Percentiles rank a stretch among this genome's conserved stretches.
Conservation (phyloP, 2,888 invertebrate genomes). For the Lithophane ornitopus region DNA sequence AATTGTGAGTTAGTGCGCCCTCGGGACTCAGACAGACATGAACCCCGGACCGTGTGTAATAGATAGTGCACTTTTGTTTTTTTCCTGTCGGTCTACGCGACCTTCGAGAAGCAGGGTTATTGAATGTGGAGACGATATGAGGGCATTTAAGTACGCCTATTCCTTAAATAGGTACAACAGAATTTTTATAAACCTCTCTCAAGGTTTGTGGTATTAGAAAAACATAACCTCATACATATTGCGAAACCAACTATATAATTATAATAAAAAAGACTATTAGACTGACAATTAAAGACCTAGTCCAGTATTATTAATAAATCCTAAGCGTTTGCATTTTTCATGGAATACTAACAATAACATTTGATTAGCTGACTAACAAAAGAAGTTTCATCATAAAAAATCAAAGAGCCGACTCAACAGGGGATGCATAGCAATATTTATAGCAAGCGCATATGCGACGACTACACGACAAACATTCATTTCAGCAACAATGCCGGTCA, state of each 20-base stretch:
- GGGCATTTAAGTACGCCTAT: background rate
- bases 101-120: conserved; percentile 20
- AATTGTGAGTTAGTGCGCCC: conserved; percentile 88
- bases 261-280: background rate
- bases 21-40: conserved; percentile 69
- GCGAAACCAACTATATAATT: background rate
- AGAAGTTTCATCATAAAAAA: conserved; percentile 52
- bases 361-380: conserved; percentile 46
- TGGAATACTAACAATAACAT: conserved; percentile 41
- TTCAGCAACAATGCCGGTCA: conserved; percentile 86
- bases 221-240: background rate
- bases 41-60: conserved; percentile 55
- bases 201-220: background rate
- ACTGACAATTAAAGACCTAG: background rate
- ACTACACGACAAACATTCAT: conserved; percentile 83
- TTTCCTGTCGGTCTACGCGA: conserved; percentile 27
- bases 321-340: background rate
- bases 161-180: background rate
- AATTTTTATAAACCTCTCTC: background rate
- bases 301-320: background rate
- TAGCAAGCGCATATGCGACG: conserved; percentile 69
- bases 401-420: conserved; percentile 32
- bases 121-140: conserved; percentile 11
- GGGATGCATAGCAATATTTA: conserved; percentile 66
- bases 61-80: conserved; percentile 68